A percentile compares a stretch with the other conserved stretches of the same genome.
Conservation (phyloP, 2,888 invertebrate genomes). For the Xylocampa areola region DNA sequence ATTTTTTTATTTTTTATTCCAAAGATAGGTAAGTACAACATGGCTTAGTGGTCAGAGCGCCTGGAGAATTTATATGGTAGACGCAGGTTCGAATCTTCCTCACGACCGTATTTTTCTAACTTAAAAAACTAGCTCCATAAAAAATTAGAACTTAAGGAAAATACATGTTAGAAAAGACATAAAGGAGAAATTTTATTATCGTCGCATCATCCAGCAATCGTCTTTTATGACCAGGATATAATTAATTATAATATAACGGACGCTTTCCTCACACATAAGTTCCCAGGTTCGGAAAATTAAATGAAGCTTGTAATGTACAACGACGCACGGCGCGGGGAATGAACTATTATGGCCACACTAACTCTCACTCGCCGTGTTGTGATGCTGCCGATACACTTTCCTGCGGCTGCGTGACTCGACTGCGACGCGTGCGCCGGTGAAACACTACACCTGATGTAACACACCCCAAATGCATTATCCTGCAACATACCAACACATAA, state of each 20-base stretch:
- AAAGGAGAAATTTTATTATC: constrained; percentile 7
- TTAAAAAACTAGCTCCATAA: no score
- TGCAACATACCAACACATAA: constrained; percentile 59
- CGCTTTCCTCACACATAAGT: constrained; percentile 36
- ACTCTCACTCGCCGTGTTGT: constrained; percentile 84
- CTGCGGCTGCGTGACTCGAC: constrained; percentile 82
- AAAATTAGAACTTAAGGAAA: no score
- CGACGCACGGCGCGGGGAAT: constrained; percentile 71
- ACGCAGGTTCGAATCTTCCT: no score
- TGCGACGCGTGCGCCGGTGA: constrained; percentile 65
- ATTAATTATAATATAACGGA: constrained; percentile 24
- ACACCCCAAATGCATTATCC: constrained; percentile 77
- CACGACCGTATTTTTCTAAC: no score
- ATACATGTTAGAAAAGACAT: no score
- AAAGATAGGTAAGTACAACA: no score
- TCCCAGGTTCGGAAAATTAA: constrained; percentile 58
- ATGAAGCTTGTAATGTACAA: constrained; percentile 49
- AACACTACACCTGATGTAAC: constrained; percentile 78
- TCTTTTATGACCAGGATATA: constrained; percentile 25
- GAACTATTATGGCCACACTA: constrained; percentile 79
- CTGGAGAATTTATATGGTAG: no score
- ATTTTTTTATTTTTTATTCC: no score
- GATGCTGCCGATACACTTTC: constrained; percentile 87
- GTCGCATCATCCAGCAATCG: constrained; percentile 1
- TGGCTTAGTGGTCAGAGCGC: no score